phyloP scores from a whole-genome alignment of 2,113 vertebrate species.

The Sinosuthora webbiana region DNA sequence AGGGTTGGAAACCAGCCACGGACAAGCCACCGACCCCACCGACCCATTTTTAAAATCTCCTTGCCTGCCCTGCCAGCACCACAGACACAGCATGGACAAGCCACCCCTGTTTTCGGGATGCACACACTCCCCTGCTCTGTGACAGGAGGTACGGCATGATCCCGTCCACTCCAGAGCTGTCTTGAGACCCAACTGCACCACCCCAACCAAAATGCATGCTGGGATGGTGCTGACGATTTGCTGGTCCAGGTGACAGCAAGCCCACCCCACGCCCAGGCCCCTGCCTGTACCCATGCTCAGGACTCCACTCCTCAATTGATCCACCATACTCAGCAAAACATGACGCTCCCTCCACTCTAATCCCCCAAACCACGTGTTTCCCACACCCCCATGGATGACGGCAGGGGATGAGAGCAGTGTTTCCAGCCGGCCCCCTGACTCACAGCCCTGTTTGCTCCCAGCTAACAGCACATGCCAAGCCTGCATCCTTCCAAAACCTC shows the following conservation, averaged over 20 bases:
- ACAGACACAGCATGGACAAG: rapidly evolving
- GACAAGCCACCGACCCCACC: rapidly evolving
- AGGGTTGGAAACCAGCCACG: rapidly evolving
- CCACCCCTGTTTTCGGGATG: not conserved
- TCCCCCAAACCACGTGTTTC: not conserved
- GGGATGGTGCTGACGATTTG: not conserved
- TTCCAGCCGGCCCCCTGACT: not conserved
- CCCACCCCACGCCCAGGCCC: rapidly evolving
- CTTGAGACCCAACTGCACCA: not conserved
- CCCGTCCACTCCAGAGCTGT: not conserved
- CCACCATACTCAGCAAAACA: not conserved
- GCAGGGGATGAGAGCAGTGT: not conserved
- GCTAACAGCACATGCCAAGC: not conserved
- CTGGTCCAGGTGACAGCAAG: not conserved
- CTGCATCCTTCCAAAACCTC: not conserved
- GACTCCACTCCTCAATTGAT: not conserved
- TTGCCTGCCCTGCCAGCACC: not conserved
- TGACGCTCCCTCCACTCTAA: not conserved
- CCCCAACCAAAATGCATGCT: not conserved
- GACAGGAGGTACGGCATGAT: not conserved
- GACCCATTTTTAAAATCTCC: not conserved
- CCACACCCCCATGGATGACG: not conserved
- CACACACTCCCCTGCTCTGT: not conserved
- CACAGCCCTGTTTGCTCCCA: not conserved
- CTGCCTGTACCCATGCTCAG: not conserved